Evolutionary conservation across 1,140 invertebrate species (phyloP).

Genomic region (Bombus waltoni): DNA sequence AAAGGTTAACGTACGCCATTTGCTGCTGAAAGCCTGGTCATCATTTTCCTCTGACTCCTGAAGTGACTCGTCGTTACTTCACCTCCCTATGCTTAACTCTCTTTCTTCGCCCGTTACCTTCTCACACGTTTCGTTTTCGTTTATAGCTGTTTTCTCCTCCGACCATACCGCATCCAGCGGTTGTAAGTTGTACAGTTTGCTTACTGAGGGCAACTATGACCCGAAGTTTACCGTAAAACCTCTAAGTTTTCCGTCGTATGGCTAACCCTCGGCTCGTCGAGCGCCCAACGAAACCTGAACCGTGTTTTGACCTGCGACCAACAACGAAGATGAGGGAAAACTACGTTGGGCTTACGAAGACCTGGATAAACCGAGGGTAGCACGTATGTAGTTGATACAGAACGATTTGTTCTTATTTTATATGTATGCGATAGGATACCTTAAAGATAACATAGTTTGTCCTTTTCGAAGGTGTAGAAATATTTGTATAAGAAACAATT

Average conservation of each 20-base stretch:
- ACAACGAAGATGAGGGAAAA: neutral
- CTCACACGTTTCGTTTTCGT: neutral
- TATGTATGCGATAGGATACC: neutral
- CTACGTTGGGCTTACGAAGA: neutral
- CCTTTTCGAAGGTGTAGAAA: neutral
- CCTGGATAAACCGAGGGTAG: no score
- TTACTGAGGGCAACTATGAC: conserved; percentile 58
- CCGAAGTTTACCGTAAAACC: conserved; percentile 60
- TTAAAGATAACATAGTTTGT: neutral
- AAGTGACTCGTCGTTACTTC: neutral
- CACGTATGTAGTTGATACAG: no score
- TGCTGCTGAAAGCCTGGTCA: conserved; percentile 65
- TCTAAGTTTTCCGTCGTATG: conserved; percentile 49
- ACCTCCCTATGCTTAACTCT: neutral
- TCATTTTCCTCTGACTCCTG: conserved; percentile 28
- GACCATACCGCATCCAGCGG: no score
- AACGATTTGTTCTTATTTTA: neutral
- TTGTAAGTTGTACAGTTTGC: conserved; percentile 14
- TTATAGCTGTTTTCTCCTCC: neutral
- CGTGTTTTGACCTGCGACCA: conserved; percentile 17
- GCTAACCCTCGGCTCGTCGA: conserved; percentile 25
- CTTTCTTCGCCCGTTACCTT: neutral
- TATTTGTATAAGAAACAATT: neutral
- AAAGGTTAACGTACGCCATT: conserved; percentile 67
- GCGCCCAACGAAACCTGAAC: conserved; percentile 16